phyloP scores from a whole-genome alignment of 2,888 invertebrate genomes.

The Lamellibrachia satsuma region DNA sequence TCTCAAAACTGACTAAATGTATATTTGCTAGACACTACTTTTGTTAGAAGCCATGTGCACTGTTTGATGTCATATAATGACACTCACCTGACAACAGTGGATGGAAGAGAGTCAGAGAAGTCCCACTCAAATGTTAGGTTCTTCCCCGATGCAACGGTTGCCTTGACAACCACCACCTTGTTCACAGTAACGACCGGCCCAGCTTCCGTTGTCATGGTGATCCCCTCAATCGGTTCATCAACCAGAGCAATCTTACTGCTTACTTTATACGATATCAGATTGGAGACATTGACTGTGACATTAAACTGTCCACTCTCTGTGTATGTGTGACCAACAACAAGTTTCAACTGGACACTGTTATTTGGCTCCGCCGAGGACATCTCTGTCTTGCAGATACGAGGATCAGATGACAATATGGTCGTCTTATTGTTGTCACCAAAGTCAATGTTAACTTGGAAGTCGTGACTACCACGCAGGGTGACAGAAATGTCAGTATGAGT shows the following conservation, averaged over 20 bases:
- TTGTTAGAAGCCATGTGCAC: background rate
- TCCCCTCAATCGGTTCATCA: conserved; percentile 32
- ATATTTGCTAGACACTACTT: too few species aligned
- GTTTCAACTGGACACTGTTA: background rate
- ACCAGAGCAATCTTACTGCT: conserved; percentile 23
- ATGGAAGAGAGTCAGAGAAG: conserved; percentile 34
- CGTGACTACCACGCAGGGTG: conserved; percentile 42
- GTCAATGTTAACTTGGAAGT: conserved; percentile 42
- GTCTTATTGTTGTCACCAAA: conserved; percentile 49
- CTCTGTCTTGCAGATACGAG: background rate
- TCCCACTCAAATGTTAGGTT: conserved; percentile 55
- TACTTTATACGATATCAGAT: conserved; percentile 27
- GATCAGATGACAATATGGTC: background rate
- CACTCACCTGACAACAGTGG: background rate
- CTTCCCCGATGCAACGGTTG: conserved; percentile 48
- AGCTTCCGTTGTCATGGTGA: conserved; percentile 22
- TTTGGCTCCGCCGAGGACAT: background rate
- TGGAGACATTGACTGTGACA: conserved; percentile 31
- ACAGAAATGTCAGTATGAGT: conserved; percentile 42
- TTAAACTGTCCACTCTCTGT: background rate
- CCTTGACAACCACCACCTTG: conserved; percentile 42
- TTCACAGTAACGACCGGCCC: conserved; percentile 25
- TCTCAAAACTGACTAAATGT: too few species aligned
- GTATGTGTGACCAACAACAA: background rate
- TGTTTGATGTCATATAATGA: background rate